Evolutionary conservation across 2,113 vertebrate genomes (phyloP).

Genomic region (Brienomyrus brachyistius): DNA sequence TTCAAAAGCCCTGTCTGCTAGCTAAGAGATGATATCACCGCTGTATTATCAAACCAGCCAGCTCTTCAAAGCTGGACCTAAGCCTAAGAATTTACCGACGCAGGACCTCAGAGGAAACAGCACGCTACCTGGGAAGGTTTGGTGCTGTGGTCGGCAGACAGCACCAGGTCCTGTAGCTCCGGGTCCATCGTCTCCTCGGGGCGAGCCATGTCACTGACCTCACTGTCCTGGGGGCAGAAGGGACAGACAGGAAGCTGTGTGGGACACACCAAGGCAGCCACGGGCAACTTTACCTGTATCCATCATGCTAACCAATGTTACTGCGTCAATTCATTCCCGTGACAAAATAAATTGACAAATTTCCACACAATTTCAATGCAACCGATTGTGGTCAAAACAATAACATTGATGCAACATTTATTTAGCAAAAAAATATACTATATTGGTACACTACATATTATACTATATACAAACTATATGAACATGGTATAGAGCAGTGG

Average conservation of each 20-base stretch:
- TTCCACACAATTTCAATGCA: neutral
- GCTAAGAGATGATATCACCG: neutral
- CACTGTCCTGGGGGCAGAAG: conserved; percentile 48
- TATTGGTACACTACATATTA: too few species aligned
- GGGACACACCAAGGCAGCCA: neutral
- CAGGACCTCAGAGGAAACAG: neutral
- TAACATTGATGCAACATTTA: neutral
- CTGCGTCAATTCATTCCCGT: neutral
- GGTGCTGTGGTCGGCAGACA: conserved; percentile 56
- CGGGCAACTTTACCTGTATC: neutral
- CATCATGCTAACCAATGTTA: neutral
- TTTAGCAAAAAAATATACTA: neutral
- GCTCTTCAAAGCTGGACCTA: neutral
- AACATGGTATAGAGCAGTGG: too few species aligned
- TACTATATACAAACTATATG: too few species aligned
- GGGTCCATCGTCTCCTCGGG: conserved; percentile 57
- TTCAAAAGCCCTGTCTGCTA: neutral
- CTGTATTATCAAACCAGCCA: neutral
- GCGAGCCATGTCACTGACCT: conserved; percentile 41
- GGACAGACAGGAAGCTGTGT: neutral
- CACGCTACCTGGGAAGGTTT: conserved; percentile 48
- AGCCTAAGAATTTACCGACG: neutral
- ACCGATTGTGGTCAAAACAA: neutral
- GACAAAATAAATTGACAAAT: neutral
- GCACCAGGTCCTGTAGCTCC: conserved; percentile 49